These are phyloP conservation scores for Naso thynnoides DNA, from an alignment of 2,797 vertebrate species.

Conservation along the genomic window DNA sequence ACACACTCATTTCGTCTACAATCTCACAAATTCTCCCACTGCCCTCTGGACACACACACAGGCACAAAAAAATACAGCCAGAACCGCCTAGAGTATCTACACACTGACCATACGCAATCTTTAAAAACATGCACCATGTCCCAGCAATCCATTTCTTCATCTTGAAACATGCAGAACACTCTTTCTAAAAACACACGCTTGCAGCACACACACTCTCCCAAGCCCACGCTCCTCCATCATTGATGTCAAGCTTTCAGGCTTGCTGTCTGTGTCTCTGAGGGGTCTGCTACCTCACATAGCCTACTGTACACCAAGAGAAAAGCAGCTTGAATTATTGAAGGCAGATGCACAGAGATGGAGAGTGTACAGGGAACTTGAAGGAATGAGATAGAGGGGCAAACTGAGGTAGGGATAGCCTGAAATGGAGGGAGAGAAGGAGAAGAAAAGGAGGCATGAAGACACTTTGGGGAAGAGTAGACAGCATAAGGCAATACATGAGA, in stretches of 20 bases:
- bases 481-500: slow-evolving; percentile 18
- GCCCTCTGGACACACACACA: neutral
- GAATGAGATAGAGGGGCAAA: slow-evolving; percentile 18
- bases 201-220: neutral
- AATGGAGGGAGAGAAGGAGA: slow-evolving; percentile 10
- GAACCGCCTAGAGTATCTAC: neutral
- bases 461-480: slow-evolving; percentile 20
- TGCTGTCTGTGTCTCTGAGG: slow-evolving; percentile 36
- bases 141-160: slow-evolving; percentile 29
- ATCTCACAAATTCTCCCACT: neutral
- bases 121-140: slow-evolving; percentile 2
- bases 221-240: slow-evolving; percentile 32
- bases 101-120: slow-evolving; percentile 17
- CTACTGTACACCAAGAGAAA: slow-evolving; percentile 59
- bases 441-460: slow-evolving; percentile 2
- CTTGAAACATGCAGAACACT: slow-evolving; percentile 44
- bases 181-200: slow-evolving; percentile 17
- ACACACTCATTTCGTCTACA: neutral
- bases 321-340: slow-evolving; percentile 75
- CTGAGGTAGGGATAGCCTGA: slow-evolving; percentile 7
- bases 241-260: slow-evolving; percentile 40
- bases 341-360: slow-evolving; percentile 43
- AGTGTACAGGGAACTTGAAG: slow-evolving; percentile 38
- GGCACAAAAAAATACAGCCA: neutral
- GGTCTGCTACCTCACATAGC: slow-evolving; percentile 47